Evolutionary conservation across 2,113 vertebrate genomes (phyloP), one percentile per base, ranked within the genome.

Genomic region (Turdus rufiventris): DNA sequence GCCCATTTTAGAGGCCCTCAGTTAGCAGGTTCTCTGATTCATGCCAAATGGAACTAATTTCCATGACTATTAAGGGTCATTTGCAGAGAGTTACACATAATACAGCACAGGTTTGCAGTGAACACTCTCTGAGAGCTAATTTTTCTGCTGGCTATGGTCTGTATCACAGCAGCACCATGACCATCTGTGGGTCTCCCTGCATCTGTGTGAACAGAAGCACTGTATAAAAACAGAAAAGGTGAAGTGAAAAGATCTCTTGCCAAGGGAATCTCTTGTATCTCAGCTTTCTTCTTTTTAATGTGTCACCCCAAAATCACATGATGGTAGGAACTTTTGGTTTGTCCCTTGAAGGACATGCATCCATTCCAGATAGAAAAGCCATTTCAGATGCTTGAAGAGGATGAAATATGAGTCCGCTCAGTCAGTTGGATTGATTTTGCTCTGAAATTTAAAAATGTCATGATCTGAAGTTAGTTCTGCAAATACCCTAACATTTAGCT

Each of bases 1-100:
- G 25, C 73, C 66, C 10, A 71, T 81, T 93, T 94, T 84, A 96
- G 83, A 94, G 73, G 43, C 60, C 33, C 50, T 63, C 36, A 42
- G 40, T 92, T 84, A 81, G 73, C 68, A 92, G 60, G 51, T 89
- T 75, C 78, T 81, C 28, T 89, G 76, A 81, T 91, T 94, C 57
- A 85, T 82, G 80, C 53, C 73, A 71, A 91, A 74, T 78, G 36
- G 76, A 93, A 78, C 75, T 86, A 4, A 92, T 91, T 96, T 97
- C 83, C 53, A 53, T 91, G 79, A 62, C 72, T 83, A 40, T 94
- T 92, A 87, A 61, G 76, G 65, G 79, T 89, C 50, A 75, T 93
- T 93, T 93, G 72, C 56, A 88, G 85, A 86, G 89, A 72, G 56
- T 81, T 92, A 77, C 71, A 66, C 23, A 40, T 86, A 83, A 66